Evolutionary conservation across 2,113 vertebrate species (phyloP).

Genomic region (Poeciliopsis retropinna): DNA sequence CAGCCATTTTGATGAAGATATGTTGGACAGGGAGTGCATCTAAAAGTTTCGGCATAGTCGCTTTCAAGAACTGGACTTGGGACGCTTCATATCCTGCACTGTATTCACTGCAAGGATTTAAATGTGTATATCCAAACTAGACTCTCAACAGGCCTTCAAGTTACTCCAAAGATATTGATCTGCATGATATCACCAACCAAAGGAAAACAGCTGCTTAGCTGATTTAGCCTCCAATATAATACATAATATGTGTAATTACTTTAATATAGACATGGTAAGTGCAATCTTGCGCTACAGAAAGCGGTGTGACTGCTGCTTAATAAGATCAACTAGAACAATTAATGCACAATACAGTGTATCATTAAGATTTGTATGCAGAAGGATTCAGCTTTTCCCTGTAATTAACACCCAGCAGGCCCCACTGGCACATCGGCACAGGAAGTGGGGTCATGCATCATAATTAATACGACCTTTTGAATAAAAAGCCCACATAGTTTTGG

Average conservation of each 20-base stretch:
- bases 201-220: neutral
- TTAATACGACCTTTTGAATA: slow-evolving; percentile 14
- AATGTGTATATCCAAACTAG: neutral
- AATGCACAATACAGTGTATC: neutral
- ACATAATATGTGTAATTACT: neutral
- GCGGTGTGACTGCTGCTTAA: neutral
- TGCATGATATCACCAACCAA: neutral
- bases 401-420: slow-evolving; percentile 34
- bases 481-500: slow-evolving; percentile 3
- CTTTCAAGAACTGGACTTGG: no score
- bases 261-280: neutral
- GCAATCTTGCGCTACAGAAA: neutral
- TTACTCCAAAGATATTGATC: neutral
- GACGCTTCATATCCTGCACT: no score
- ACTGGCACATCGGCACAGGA: neutral
- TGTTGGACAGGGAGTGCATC: no score
- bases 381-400: slow-evolving; percentile 18
- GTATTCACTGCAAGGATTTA: neutral
- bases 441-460: slow-evolving; percentile 45
- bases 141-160: neutral
- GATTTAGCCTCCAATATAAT: neutral
- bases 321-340: neutral
- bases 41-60: no score
- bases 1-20: no score
- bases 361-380: slow-evolving; percentile 17